Percentiles rank a stretch among this genome's conserved stretches.
phyloP scores from a whole-genome alignment of 2,888 invertebrate genomes.

The Omphaloscelis lunosa region DNA sequence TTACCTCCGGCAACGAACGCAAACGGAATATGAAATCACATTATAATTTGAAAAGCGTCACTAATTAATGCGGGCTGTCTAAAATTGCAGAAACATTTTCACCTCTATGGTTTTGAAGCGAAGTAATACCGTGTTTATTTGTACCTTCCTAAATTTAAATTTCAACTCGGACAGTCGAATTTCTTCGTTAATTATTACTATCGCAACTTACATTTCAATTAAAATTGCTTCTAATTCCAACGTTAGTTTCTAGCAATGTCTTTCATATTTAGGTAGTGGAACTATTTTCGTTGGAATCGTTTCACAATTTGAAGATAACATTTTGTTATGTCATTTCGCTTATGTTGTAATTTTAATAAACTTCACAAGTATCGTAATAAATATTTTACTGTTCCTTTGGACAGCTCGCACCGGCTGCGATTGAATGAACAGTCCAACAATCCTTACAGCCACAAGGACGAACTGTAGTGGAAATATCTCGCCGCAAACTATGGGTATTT shows the following conservation, averaged over 20 bases:
- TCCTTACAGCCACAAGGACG: background rate
- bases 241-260: too few species aligned
- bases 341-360: background rate
- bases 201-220: background rate
- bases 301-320: background rate
- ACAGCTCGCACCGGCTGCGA: background rate
- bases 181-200: background rate
- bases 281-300: background rate
- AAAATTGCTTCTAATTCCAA: background rate
- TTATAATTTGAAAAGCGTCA: conserved; percentile 6
- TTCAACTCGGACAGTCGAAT: background rate
- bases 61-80: background rate
- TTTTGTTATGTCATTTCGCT: background rate
- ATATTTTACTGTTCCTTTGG: background rate
- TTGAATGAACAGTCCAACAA: background rate
- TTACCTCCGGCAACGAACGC: background rate
- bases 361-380: background rate
- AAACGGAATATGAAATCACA: conserved; percentile 33
- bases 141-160: too few species aligned
- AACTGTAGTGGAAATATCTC: background rate
- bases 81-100: background rate
- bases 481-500: background rate
- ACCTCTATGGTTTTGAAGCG: background rate
- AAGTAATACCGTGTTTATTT: background rate
- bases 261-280: background rate